Evolutionary conservation across 2,888 invertebrate genomes (phyloP).

Genomic region (Pandemis cinnamomeana): DNA sequence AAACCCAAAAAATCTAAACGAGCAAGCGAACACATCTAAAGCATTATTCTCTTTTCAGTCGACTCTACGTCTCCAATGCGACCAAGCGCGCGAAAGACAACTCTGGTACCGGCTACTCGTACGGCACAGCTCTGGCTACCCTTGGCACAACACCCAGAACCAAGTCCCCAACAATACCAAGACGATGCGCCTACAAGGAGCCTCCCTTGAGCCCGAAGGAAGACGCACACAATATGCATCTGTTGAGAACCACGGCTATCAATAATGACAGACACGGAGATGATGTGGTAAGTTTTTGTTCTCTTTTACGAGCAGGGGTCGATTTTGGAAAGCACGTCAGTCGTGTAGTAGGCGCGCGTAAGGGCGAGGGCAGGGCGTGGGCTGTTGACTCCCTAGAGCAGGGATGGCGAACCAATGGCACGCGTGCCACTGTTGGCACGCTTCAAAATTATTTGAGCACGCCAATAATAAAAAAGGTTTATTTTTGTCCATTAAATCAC

Average conservation of each 20-base stretch:
- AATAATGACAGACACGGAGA: slow-evolving; percentile 64
- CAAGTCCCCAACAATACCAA: slow-evolving; percentile 52
- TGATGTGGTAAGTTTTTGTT: slow-evolving; percentile 60
- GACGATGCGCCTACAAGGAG: slow-evolving; percentile 63
- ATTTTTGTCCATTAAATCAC: too few species aligned
- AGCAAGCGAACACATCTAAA: neutral
- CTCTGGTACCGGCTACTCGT: slow-evolving; percentile 74
- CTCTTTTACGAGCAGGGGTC: too few species aligned
- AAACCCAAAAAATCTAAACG: too few species aligned
- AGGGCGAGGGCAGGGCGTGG: too few species aligned
- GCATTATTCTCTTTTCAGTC: slow-evolving; percentile 55
- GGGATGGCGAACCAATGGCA: too few species aligned
- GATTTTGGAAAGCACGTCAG: too few species aligned
- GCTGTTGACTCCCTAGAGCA: too few species aligned
- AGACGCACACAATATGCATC: slow-evolving; percentile 60
- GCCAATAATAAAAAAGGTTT: too few species aligned
- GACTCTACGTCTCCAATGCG: slow-evolving; percentile 62
- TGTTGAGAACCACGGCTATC: slow-evolving; percentile 74
- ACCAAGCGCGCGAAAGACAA: slow-evolving; percentile 77
- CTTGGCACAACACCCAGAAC: slow-evolving; percentile 53
- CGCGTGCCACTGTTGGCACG: too few species aligned
- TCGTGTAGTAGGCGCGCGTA: too few species aligned
- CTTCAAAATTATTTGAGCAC: too few species aligned
- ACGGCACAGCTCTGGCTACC: slow-evolving; percentile 70
- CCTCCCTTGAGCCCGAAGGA: slow-evolving; percentile 55